Percentiles rank a stretch among this genome's conserved stretches.
phyloP scores from a whole-genome alignment of 2,797 vertebrate species.

The Pachyuromys duprasi region DNA sequence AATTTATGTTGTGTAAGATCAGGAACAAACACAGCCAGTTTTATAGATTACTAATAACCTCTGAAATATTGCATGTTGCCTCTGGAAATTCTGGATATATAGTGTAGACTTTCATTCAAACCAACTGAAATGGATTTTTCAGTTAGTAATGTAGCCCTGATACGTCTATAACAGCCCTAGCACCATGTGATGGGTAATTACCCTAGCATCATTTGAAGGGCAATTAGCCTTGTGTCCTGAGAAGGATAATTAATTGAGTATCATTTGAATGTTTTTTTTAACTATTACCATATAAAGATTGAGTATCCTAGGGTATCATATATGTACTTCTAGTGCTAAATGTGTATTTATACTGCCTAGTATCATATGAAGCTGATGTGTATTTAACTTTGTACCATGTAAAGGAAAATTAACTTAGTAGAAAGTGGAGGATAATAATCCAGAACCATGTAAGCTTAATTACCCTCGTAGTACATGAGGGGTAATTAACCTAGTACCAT shows the following conservation, averaged over 20 bases:
- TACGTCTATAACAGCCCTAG: neutral
- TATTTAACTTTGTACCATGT: neutral
- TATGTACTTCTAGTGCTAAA: neutral
- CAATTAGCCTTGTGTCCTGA: neutral
- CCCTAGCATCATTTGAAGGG: neutral
- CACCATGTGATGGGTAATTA: neutral
- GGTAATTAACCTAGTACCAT: neutral
- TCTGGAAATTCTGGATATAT: neutral
- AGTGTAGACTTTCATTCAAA: neutral
- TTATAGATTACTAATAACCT: neutral
- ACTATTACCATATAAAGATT: neutral
- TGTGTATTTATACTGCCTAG: neutral
- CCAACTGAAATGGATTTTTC: neutral
- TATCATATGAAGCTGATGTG: neutral
- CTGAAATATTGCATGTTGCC: neutral
- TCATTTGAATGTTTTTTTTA: neutral
- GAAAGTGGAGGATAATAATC: neutral
- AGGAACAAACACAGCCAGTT: neutral
- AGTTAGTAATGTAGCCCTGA: neutral
- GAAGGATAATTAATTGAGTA: neutral
- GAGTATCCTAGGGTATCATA: neutral
- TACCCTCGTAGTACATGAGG: neutral
- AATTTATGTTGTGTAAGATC: neutral
- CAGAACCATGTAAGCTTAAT: neutral
- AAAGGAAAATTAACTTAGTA: neutral